Evolutionary conservation across 2,113 vertebrate species (phyloP), one percentile per base, ranked within the genome.

Genomic region (Tragelaphus buxtoni): DNA sequence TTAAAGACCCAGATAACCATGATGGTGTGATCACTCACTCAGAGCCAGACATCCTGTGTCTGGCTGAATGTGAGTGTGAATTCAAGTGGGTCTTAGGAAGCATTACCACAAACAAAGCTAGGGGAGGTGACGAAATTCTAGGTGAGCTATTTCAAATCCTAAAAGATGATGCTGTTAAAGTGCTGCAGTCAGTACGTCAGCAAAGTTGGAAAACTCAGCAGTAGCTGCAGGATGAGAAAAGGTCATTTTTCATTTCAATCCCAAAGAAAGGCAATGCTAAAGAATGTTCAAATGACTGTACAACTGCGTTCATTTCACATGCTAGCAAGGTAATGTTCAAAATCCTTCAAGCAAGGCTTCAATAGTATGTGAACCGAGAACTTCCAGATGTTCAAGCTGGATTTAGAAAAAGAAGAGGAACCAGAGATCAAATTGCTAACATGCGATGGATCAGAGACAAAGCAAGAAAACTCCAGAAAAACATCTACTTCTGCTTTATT

Each of bases 321-420:
- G 63, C 63, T 65, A 65, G 32, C 16, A n/a, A 63, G 32, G 32
- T 63, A 63, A 65, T 9, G 32, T 4, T 65, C 63, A 65, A 35
- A 65, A 65, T 65, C 32, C 17, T 65, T 35, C 32, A 65, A 65
- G 32, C 63, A n/a, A 65, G 63, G 17, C 16, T 65, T 65, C 63
- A 35, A 65, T 0, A 65, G 8, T 18, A 35, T 35, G 17, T 0
- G 8, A 65, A n/a, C 17, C 0, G 0, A n/a, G 63, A 65, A 65
- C 32, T 65, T 18, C 32, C 32, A 65, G 17, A 35, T 18, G 32
- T 65, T 65, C 32, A 17, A 65, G 4, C 32, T 65, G 8, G 63
- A n/a, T 65, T 65, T 65, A 65, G 17, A 65, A 65, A 65, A 65
- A 35, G 32, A 16, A 65, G 63, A 65, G 32, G 63, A 65, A 65